Conservation (phyloP, 1,140 invertebrate species). For the Triops longicaudatus region DNA sequence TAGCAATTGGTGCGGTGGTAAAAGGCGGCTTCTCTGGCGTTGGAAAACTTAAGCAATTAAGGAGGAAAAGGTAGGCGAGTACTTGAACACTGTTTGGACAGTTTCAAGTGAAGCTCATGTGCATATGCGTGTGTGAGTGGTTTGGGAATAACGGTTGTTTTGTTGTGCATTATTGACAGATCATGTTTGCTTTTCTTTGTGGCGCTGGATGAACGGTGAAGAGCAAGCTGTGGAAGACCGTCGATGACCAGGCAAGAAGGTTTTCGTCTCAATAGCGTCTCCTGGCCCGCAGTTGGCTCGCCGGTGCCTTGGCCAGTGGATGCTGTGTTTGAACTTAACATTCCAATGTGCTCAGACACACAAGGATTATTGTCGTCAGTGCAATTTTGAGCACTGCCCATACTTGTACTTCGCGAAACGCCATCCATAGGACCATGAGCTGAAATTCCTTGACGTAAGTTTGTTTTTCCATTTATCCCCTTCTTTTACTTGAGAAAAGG, state of each 20-base stretch:
- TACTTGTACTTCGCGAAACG: too few species aligned
- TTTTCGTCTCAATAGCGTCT: not conserved
- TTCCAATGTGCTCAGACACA: not conserved
- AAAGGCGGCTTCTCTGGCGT: not conserved
- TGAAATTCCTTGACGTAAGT: not conserved
- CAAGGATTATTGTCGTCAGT: not conserved
- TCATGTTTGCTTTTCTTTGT: not conserved
- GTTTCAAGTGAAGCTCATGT: constrained; percentile 3
- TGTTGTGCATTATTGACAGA: not conserved
- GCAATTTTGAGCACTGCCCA: too few species aligned
- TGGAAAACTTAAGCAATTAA: not conserved
- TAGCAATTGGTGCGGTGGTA: too few species aligned
- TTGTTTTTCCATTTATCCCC: not conserved
- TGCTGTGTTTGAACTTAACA: constrained; percentile 15
- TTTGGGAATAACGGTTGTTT: not conserved
- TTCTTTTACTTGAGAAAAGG: not conserved
- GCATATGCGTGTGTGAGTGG: not conserved
- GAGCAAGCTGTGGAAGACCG: not conserved
- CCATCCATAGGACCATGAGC: not conserved
- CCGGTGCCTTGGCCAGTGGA: not conserved
- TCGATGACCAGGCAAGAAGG: not conserved
- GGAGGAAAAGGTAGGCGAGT: not conserved
- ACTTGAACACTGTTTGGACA: not conserved
- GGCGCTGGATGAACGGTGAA: not conserved
- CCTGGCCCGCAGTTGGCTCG: not conserved